phyloP scores from a whole-genome alignment of 2,797 vertebrate genomes.

The Harpagifer antarcticus region DNA sequence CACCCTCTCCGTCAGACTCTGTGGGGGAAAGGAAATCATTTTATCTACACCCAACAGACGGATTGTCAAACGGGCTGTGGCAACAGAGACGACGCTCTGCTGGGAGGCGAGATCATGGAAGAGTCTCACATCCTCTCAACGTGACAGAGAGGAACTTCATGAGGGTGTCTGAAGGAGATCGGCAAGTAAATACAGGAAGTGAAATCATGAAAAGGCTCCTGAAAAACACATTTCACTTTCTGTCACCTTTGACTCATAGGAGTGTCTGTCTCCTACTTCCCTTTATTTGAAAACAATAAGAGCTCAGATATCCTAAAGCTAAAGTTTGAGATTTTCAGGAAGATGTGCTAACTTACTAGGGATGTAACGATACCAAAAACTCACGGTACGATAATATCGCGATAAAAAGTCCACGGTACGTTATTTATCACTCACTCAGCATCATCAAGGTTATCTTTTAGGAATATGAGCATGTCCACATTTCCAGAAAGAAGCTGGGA shows the following conservation, averaged over 20 bases:
- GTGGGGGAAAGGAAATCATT: conserved; percentile 21
- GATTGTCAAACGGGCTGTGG: not conserved
- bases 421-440: too few species aligned
- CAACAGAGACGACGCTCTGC: not conserved
- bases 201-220: conserved; percentile 46
- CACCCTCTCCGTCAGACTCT: conserved; percentile 74
- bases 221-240: conserved; percentile 20
- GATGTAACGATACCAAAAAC: too few species aligned
- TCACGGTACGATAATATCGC: too few species aligned
- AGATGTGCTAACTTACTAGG: too few species aligned
- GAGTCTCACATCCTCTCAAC: conserved; percentile 23
- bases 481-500: too few species aligned
- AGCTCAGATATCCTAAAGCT: not conserved
- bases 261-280: not conserved
- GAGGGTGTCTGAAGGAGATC: not conserved
- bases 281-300: not conserved
- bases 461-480: too few species aligned
- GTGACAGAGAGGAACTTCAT: conserved; percentile 41
- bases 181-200: conserved; percentile 50
- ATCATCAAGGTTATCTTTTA: too few species aligned
- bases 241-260: not conserved
- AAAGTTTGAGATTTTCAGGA: not conserved
- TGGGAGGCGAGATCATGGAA: not conserved
- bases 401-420: too few species aligned
- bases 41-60: not conserved